Evolutionary conservation across 2,113 vertebrate species (phyloP).

Genomic region (Phylloscopus trochilus): DNA sequence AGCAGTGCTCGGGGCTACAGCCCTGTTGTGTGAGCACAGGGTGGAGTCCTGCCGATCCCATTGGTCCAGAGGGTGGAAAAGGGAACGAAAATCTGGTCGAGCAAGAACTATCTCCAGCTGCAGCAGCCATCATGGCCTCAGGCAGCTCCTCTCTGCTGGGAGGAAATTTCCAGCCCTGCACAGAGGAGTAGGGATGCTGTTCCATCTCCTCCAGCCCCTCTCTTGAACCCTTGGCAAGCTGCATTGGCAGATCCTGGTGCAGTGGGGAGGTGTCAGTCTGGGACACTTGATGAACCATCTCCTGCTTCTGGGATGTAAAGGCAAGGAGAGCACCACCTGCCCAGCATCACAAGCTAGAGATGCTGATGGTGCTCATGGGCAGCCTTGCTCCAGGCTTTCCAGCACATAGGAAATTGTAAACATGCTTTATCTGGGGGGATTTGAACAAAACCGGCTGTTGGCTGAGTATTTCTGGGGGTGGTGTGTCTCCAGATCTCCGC

Average conservation of each 20-base stretch:
- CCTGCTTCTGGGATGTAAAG: background rate
- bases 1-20: background rate
- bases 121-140: background rate
- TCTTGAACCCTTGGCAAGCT: background rate
- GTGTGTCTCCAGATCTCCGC: background rate
- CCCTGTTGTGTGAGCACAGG: background rate
- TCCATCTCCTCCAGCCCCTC: background rate
- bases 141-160: background rate
- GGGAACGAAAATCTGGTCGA: slow-evolving; percentile 22
- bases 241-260: background rate
- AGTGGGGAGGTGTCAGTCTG: background rate
- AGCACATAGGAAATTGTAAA: background rate
- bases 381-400: background rate
- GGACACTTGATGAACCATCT: background rate
- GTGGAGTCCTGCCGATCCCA: slow-evolving; percentile 3
- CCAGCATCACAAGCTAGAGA: background rate
- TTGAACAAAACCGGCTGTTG: background rate
- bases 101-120: background rate
- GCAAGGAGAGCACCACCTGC: background rate
- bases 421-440: background rate
- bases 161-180: background rate
- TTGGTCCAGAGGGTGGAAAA: background rate
- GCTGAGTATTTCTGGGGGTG: background rate
- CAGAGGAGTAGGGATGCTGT: background rate
- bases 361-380: background rate